Evolutionary conservation across 2,797 vertebrate species (phyloP), one percentile per base, ranked within the genome.

Genomic region (Manis crassicaudata): DNA sequence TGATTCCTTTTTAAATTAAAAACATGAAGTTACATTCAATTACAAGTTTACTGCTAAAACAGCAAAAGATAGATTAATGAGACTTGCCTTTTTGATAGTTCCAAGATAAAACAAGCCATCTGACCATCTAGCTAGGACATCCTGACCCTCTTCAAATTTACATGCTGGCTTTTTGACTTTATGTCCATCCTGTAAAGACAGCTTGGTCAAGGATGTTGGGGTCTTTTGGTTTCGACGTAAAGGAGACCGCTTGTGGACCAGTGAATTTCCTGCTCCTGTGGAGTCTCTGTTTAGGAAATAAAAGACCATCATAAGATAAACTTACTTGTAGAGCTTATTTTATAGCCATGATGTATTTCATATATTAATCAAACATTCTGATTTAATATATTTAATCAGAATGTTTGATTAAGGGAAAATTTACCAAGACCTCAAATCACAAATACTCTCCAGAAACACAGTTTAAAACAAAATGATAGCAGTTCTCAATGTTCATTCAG

Each of bases 21-120:
- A 70, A 96, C 86, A 82, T 7, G 0, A 83, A 60, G 82, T 93
- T 1, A 2, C 88, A 56, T 80, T 97, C 94, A 81, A 29, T 95
- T 92, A 86, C 89, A 77, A 93, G 20, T 50, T 90, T 85, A 32
- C 37, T 91, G 5, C 8, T 93, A 93, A 85, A 90, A 77, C 0
- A 96, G 35, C 13, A 89, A 65, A 94, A 58, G 4, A 92, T 65
- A 68, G 65, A 85, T 75, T 77, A 93, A 79, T 17, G 56, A 96
- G 68, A 63, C 97, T 98, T 98, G 99, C 99, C 99, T 99, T 99
- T 98, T 99, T 99, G 98, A 99, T 99, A 98, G 99, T 99, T 98
- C 99, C 99, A 99, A 99, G 99, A 98, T 99, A 99, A 99, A 99
- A 99, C 97, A 99, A 99, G 98, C 99, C 99, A 98, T 99, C 99